These are phyloP conservation scores for Limnephilus marmoratus DNA, from an alignment of 2,888 invertebrate genomes.

Conservation along the genomic window DNA sequence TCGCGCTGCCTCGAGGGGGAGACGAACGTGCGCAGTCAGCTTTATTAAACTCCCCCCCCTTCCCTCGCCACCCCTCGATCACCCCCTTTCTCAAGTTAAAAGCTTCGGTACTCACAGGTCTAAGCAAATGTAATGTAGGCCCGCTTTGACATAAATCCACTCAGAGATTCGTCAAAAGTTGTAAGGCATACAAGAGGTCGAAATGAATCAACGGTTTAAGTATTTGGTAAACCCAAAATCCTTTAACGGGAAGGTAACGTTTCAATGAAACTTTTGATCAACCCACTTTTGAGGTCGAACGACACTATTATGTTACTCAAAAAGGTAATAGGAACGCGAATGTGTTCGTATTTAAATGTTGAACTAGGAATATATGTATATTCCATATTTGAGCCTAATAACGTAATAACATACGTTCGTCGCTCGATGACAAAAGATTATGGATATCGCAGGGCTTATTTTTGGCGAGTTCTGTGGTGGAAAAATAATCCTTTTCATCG, in stretches of 20 bases:
- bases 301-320: not conserved
- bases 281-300: not conserved
- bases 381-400: not conserved
- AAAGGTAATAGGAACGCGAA: not conserved
- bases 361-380: not conserved
- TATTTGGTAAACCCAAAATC: not conserved
- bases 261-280: not conserved
- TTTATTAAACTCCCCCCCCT: conserved; percentile 51
- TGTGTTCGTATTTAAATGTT: not conserved
- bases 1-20: not conserved
- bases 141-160: conserved; percentile 56
- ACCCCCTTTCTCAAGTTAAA: conserved; percentile 43
- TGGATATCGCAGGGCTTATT: not conserved
- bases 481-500: not conserved
- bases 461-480: not conserved
- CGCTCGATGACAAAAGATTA: not conserved
- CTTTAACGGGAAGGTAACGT: not conserved
- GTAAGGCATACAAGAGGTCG: conserved; percentile 19
- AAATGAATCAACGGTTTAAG: conserved; percentile 17
- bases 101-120: conserved; percentile 43
- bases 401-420: not conserved
- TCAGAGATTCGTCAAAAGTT: conserved; percentile 54
- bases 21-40: conserved; percentile 61
- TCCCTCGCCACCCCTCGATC: not conserved
- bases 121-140: conserved; percentile 30